Conservation (phyloP, 2,113 vertebrate species). For the Atlantisia rogersi region DNA sequence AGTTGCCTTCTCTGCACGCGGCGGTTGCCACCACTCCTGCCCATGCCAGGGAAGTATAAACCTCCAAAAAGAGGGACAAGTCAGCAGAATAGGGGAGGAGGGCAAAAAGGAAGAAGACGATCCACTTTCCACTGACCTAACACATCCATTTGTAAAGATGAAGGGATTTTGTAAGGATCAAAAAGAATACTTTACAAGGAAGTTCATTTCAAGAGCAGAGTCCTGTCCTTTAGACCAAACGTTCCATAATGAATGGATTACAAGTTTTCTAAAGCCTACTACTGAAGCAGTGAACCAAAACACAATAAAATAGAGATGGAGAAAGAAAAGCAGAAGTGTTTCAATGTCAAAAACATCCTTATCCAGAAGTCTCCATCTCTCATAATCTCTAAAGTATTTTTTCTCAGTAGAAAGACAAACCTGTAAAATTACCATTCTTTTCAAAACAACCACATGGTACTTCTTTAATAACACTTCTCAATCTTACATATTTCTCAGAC, state of each 20-base stretch:
- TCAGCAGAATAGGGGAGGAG: not conserved
- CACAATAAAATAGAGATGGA: not conserved
- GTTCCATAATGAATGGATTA: not conserved
- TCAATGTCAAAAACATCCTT: not conserved
- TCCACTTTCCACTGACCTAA: not conserved
- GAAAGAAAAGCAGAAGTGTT: not conserved
- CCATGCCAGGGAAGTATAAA: not conserved
- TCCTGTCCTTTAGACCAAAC: not conserved
- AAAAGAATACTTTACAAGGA: not conserved
- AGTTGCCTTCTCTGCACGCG: not conserved
- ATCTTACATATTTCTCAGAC: not conserved
- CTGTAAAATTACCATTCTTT: not conserved
- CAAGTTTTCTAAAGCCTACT: not conserved
- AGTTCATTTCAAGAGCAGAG: not conserved
- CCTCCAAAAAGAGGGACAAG: not conserved
- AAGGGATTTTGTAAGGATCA: not conserved
- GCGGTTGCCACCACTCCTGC: not conserved
- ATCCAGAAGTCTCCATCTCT: not conserved
- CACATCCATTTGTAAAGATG: not conserved
- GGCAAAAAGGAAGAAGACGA: not conserved
- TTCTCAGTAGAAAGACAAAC: not conserved
- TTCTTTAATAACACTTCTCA: not conserved
- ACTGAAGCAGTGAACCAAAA: not conserved
- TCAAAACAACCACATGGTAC: not conserved
- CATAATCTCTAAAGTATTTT: not conserved